Conservation (phyloP, 2,113 vertebrate species). For the Cryptomyrus ogoouensis region DNA sequence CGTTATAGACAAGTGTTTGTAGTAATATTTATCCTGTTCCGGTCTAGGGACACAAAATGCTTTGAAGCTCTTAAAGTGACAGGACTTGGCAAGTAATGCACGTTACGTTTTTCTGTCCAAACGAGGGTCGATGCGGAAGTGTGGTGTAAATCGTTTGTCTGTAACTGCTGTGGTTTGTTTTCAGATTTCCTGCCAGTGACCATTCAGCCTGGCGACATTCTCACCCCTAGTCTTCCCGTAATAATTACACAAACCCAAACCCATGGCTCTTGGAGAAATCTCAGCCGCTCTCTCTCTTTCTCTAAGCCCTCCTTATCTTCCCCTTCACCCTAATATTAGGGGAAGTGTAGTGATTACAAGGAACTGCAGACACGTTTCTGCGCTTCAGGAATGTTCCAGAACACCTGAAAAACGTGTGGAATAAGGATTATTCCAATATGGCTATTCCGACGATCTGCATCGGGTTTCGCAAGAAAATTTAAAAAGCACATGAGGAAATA, state of each 20-base stretch:
- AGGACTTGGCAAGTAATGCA: no score
- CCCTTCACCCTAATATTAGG: neutral
- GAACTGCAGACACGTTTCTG: neutral
- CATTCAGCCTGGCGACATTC: constrained; percentile 7
- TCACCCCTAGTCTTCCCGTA: constrained; percentile 17
- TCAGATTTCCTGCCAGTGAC: constrained; percentile 22
- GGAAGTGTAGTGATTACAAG: neutral
- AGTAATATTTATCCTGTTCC: neutral
- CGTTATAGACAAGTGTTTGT: constrained; percentile 43
- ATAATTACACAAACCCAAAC: constrained; percentile 35
- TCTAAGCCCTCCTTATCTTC: constrained; percentile 1
- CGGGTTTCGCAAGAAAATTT: constrained; percentile 59
- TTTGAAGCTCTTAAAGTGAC: constrained; percentile 15
- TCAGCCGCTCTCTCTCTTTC: constrained; percentile 15
- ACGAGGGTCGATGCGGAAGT: constrained; percentile 6
- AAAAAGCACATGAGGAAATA: neutral
- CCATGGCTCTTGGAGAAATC: neutral
- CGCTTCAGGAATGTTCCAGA: neutral
- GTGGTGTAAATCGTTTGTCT: constrained; percentile 20
- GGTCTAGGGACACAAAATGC: neutral
- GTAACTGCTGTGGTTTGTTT: constrained; percentile 13
- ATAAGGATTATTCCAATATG: neutral
- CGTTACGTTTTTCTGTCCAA: neutral
- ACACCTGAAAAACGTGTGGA: neutral
- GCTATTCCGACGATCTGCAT: neutral